Evolutionary conservation across 1,140 invertebrate species (phyloP), one percentile per base, ranked within the genome.

Genomic region (Drosophila santomea): DNA sequence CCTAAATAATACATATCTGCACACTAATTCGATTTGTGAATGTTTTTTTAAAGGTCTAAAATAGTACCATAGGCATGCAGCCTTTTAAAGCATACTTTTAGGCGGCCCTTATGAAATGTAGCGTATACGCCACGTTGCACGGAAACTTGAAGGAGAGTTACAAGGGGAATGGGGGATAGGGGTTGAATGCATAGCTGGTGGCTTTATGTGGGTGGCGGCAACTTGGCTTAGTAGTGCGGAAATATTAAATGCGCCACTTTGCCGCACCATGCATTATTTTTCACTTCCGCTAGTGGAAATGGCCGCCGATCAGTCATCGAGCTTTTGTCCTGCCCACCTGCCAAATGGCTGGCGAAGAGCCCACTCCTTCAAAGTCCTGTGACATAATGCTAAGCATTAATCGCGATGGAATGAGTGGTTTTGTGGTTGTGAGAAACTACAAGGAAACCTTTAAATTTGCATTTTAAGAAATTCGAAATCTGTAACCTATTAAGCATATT

Each of bases 211-310:
- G 44, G 25, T 44, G 50, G 44, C 32, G 15, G 44, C 10, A n/a
- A 43, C 63, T 43, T 55, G 63, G 75, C 51, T 76, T 66, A 86
- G 74, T 81, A 59, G 63, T 43, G 74, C 74, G 82, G 82, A 85
- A 85, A 86, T 85, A 86, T 86, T 86, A 85, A 85, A 86, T 86
- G 84, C 78, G 82, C 78, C 82, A 86, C 78, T 85, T 85, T 85
- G 82, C 66, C 67, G 78, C 78, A 81, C 78, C 66, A 74, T 81
- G 78, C 74, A 66, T 85, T 85, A 85, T 85, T 85, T 85, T 81
- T 85, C 82, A 85, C 78, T 81, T 86, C 82, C 82, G 82, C 62
- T 66, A 6, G 25, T 61, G 58, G 77, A 15, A 56, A 76, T 48
- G 78, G 51, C 63, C 60, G 25, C 17, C 78, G 66, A 81, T 81